Conservation (phyloP, 2,113 vertebrate species). For the Percopsis transmontana region DNA sequence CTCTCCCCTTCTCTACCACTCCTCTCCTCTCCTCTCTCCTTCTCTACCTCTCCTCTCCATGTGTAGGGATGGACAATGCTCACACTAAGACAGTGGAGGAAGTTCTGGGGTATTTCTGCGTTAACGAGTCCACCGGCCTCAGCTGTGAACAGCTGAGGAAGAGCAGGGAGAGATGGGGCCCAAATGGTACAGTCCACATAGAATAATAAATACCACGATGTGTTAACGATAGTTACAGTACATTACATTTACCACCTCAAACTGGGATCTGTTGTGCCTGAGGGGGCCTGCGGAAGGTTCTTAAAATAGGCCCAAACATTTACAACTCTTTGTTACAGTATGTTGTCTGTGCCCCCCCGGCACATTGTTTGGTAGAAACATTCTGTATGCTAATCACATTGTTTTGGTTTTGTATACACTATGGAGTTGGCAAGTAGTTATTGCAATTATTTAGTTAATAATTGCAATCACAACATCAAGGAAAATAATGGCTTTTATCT, state of each 20-base stretch:
- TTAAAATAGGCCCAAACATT: too few relatives aligned
- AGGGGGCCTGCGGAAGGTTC: too few relatives aligned
- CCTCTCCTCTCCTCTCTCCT: background rate
- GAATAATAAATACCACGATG: background rate
- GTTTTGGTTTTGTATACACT: too few relatives aligned
- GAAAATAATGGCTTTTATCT: too few relatives aligned
- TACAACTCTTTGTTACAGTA: too few relatives aligned
- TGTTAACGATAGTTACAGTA: background rate
- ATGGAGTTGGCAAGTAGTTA: too few relatives aligned
- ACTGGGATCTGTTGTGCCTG: too few relatives aligned
- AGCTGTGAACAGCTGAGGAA: conserved; percentile 81
- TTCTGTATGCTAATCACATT: too few relatives aligned
- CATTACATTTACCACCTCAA: too few relatives aligned
- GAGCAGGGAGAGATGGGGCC: conserved; percentile 77
- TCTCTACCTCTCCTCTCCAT: background rate
- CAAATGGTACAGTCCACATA: conserved; percentile 68
- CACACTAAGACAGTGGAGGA: conserved; percentile 84
- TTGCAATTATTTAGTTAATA: too few relatives aligned
- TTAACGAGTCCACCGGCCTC: conserved; percentile 81
- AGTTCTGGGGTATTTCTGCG: conserved; percentile 74
- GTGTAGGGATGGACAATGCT: conserved; percentile 80
- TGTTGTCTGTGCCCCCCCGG: background rate
- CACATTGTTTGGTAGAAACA: background rate
- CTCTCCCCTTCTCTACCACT: background rate
- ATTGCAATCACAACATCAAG: too few relatives aligned